Evolutionary conservation across 2,797 vertebrate genomes (phyloP).

Genomic region (Rhinella marina): DNA sequence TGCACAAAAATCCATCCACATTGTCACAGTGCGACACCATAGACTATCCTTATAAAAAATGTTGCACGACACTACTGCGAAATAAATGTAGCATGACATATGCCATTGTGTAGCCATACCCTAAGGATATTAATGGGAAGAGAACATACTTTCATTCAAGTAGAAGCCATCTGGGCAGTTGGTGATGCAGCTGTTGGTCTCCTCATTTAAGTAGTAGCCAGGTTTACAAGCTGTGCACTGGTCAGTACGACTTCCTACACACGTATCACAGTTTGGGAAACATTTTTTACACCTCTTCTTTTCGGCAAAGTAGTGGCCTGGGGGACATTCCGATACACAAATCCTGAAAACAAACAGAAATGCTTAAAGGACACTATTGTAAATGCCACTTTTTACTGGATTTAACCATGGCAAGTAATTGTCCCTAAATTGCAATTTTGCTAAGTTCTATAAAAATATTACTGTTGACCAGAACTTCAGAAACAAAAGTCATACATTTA

Average conservation of each 20-base stretch:
- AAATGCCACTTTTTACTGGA: neutral
- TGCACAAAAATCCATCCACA: too few relatives aligned
- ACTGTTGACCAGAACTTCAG: neutral
- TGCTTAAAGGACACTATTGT: neutral
- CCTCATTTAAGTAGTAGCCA: constrained; percentile 91
- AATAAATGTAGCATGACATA: too few relatives aligned
- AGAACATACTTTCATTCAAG: constrained; percentile 80
- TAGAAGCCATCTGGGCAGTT: constrained; percentile 89
- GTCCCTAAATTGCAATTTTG: constrained; percentile 1
- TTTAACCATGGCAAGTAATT: neutral
- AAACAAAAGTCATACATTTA: neutral
- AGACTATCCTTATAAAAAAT: too few relatives aligned
- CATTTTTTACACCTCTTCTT: constrained; percentile 97
- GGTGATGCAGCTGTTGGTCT: constrained; percentile 84
- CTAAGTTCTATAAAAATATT: constrained; percentile 9
- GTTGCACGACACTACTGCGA: too few relatives aligned
- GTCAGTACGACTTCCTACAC: constrained; percentile 90
- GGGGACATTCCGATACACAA: constrained; percentile 94
- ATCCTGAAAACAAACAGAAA: constrained; percentile 74
- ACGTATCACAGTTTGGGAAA: constrained; percentile 89
- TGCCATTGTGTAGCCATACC: too few relatives aligned
- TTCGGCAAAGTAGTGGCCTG: constrained; percentile 94
- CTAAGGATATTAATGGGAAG: neutral
- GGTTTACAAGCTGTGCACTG: constrained; percentile 92
- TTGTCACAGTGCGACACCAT: too few relatives aligned